These are phyloP conservation scores for Xenops minutus DNA, from an alignment of 2,797 vertebrate species.

Conservation along the genomic window DNA sequence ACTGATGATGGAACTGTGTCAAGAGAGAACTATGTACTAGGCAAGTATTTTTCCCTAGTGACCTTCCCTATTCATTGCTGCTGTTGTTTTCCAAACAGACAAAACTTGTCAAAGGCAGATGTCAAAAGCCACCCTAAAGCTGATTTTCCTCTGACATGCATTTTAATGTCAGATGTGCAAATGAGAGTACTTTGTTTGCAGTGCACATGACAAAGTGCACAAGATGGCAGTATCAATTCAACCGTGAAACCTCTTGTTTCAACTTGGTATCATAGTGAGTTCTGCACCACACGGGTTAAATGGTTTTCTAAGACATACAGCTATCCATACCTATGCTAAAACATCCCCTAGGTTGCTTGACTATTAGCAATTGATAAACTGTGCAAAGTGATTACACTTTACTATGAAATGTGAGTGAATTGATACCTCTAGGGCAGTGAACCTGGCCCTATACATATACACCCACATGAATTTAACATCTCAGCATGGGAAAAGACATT, in stretches of 20 bases:
- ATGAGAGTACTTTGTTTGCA: neutral
- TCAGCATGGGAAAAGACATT: constrained; percentile 19
- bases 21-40: neutral
- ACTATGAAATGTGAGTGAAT: neutral
- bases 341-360: neutral
- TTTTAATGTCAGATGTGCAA: neutral
- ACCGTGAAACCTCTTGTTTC: neutral
- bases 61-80: neutral
- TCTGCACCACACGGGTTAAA: neutral
- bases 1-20: neutral
- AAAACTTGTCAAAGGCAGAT: neutral
- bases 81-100: neutral
- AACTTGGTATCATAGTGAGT: neutral
- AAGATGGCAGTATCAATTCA: neutral
- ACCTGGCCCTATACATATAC: neutral
- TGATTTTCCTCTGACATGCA: neutral
- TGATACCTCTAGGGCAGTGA: neutral
- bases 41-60: neutral
- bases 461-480: constrained; percentile 8
- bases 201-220: neutral
- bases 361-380: neutral
- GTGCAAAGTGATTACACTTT: neutral
- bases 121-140: neutral
- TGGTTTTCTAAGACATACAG: neutral
- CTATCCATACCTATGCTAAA: neutral